These are phyloP conservation scores for Epicampocera succincta DNA, from an alignment of 2,888 invertebrate species.

Conservation along the genomic window DNA sequence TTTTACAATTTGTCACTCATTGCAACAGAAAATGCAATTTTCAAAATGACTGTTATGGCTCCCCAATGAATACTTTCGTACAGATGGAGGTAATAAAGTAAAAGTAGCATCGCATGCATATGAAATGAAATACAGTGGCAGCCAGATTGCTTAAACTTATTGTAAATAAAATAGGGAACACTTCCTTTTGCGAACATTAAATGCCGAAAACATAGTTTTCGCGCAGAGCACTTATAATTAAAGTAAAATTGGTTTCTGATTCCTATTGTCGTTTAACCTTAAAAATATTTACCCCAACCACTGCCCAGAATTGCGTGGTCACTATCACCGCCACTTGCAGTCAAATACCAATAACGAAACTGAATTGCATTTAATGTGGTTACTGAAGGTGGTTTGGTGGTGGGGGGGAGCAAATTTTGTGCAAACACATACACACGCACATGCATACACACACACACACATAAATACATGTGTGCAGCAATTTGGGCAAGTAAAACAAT, in stretches of 20 bases:
- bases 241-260: too few species aligned
- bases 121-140: slow-evolving; percentile 35
- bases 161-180: too few species aligned
- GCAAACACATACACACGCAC: neutral
- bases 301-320: neutral
- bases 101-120: slow-evolving; percentile 17
- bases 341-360: slow-evolving; percentile 43
- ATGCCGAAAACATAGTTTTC: too few species aligned
- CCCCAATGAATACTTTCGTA: slow-evolving; percentile 47
- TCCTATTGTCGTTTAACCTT: too few species aligned
- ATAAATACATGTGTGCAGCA: slow-evolving; percentile 1
- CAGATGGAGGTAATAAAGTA: slow-evolving; percentile 23
- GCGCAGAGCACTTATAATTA: too few species aligned
- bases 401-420: neutral
- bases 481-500: slow-evolving; percentile 26
- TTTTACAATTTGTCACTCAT: slow-evolving; percentile 59
- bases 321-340: neutral
- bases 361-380: slow-evolving; percentile 16
- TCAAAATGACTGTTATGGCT: slow-evolving; percentile 63
- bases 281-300: too few species aligned
- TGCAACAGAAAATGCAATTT: slow-evolving; percentile 62
- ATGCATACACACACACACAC: neutral
- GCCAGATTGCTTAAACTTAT: neutral
- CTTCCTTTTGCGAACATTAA: too few species aligned
- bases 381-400: too few species aligned